Evolutionary conservation across 2,113 vertebrate genomes (phyloP).

Genomic region (Gulo gulo): DNA sequence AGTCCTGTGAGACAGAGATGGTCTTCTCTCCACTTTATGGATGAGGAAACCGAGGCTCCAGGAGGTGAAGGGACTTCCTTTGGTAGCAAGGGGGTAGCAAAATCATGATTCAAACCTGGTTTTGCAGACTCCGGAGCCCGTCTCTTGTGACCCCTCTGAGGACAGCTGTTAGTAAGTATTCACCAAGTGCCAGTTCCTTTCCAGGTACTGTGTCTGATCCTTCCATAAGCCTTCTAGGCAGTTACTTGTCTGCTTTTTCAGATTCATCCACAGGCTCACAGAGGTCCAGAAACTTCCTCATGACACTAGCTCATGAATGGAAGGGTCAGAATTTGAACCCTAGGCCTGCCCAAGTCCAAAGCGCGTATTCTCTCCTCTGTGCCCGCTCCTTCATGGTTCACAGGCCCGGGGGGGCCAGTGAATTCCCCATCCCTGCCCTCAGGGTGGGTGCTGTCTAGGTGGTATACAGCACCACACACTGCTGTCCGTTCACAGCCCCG

Average conservation of each 20-base stretch:
- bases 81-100: not conserved
- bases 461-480: not conserved
- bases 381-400: not conserved
- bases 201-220: not conserved
- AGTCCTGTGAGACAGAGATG: not conserved
- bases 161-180: not conserved
- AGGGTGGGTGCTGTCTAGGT: rapidly evolving
- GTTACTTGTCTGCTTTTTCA: not conserved
- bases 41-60: not conserved
- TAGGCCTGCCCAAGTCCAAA: not conserved
- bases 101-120: not conserved
- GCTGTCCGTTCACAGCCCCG: not conserved
- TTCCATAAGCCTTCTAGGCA: not conserved
- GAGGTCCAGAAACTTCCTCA: not conserved
- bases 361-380: not conserved
- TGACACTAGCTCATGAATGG: not conserved
- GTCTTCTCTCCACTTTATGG: not conserved
- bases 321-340: not conserved
- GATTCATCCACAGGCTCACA: not conserved
- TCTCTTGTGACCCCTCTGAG: not conserved
- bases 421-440: not conserved
- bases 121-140: not conserved
- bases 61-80: not conserved
- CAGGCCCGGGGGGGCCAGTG: not conserved
- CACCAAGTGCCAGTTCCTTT: not conserved